These are phyloP conservation scores for Phoeniculus purpureus DNA, from an alignment of 2,797 vertebrate genomes.

Conservation along the genomic window DNA sequence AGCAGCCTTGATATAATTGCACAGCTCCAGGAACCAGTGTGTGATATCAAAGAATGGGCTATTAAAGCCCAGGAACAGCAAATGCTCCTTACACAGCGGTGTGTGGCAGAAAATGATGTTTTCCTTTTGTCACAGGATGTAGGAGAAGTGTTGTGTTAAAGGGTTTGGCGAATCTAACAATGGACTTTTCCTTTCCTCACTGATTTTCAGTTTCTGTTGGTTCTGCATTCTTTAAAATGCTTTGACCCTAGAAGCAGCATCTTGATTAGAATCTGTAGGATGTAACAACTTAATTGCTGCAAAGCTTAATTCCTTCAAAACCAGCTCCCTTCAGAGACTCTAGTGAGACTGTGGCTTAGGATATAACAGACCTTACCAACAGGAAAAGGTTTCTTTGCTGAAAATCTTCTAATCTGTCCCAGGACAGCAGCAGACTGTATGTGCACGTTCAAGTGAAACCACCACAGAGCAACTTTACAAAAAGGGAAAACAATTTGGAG, in stretches of 20 bases:
- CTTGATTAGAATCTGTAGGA: constrained; percentile 9
- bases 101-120: not conserved
- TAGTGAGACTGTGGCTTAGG: not conserved
- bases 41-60: not conserved
- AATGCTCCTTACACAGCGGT: not conserved
- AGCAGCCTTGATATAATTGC: not conserved
- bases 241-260: not conserved
- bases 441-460: not conserved
- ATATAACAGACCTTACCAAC: not conserved
- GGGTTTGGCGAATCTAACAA: not conserved
- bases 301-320: constrained; percentile 18
- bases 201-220: not conserved
- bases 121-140: not conserved
- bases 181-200: not conserved
- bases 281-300: constrained; percentile 14
- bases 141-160: not conserved
- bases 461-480: not conserved
- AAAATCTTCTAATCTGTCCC: not conserved
- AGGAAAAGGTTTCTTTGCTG: not conserved
- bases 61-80: not conserved
- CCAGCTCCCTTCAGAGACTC: not conserved
- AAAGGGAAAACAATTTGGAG: not conserved
- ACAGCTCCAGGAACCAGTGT: not conserved
- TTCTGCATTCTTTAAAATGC: not conserved
- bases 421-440: not conserved